Evolutionary conservation across 2,113 vertebrate species (phyloP).

Genomic region (Tetrao urogallus): DNA sequence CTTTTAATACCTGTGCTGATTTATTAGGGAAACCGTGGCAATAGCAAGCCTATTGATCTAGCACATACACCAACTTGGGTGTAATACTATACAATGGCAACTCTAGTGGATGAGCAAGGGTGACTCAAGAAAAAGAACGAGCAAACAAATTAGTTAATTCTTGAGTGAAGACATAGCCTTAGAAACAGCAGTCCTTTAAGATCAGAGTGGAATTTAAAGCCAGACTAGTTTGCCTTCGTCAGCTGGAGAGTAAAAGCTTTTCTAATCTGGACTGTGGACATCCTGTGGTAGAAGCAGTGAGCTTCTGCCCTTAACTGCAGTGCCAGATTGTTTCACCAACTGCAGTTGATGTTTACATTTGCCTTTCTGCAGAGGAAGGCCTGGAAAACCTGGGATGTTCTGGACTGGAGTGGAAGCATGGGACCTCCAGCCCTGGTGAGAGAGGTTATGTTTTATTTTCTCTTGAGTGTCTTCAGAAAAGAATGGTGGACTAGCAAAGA

Average conservation of each 20-base stretch:
- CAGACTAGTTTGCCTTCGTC: neutral
- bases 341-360: neutral
- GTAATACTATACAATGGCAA: neutral
- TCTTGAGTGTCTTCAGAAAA: neutral
- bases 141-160: neutral
- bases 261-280: neutral
- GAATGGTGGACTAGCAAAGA: rapidly evolving
- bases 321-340: neutral
- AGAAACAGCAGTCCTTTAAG: neutral
- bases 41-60: neutral
- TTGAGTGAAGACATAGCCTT: neutral
- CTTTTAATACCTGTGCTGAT: neutral
- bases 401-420: neutral
- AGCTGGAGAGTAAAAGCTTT: neutral
- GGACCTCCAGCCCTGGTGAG: neutral
- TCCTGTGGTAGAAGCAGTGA: neutral
- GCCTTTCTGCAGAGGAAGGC: neutral
- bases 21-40: neutral
- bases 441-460: neutral
- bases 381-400: neutral
- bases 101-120: neutral
- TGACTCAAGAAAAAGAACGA: neutral
- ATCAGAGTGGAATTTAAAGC: neutral
- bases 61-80: neutral
- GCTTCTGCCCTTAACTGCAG: neutral